Percentiles rank a stretch among this genome's conserved stretches.
Conservation (phyloP, 2,888 invertebrate species). For the Autographa gamma region DNA sequence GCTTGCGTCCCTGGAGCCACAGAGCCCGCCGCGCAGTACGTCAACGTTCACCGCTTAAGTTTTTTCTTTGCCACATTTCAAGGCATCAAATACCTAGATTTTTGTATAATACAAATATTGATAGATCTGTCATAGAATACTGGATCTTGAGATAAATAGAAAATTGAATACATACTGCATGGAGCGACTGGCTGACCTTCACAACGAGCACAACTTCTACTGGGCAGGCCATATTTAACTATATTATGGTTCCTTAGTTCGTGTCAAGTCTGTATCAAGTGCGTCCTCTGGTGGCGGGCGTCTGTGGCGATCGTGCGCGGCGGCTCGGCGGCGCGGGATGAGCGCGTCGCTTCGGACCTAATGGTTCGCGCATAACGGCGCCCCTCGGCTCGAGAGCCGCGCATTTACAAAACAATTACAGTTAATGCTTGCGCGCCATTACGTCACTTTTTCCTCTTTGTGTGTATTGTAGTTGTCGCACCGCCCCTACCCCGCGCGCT, state of each 20-base stretch:
- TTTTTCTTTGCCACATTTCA: no score
- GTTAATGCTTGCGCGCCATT: constrained; percentile 57
- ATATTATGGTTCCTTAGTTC: no score
- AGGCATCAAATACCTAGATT: no score
- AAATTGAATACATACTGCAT: no score
- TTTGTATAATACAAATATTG: no score
- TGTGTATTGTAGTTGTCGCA: constrained; percentile 17
- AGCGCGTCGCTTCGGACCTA: constrained; percentile 17
- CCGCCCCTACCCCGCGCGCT: background rate
- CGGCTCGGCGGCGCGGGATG: constrained; percentile 11
- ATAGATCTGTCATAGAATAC: background rate
- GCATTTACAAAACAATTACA: constrained; percentile 65
- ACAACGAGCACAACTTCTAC: no score
- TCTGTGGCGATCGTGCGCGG: background rate
- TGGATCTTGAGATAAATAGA: no score
- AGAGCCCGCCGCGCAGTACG: background rate
- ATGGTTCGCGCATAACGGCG: constrained; percentile 47
- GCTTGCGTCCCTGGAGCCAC: background rate
- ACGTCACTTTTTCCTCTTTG: constrained; percentile 28
- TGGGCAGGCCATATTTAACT: no score
- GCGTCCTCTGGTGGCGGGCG: background rate
- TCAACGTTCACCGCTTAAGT: background rate
- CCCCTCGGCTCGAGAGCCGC: constrained; percentile 23
- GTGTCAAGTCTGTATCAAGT: no score
- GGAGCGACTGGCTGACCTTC: no score